Conservation (phyloP, 2,888 invertebrate species). For the Cistogaster globosa region DNA sequence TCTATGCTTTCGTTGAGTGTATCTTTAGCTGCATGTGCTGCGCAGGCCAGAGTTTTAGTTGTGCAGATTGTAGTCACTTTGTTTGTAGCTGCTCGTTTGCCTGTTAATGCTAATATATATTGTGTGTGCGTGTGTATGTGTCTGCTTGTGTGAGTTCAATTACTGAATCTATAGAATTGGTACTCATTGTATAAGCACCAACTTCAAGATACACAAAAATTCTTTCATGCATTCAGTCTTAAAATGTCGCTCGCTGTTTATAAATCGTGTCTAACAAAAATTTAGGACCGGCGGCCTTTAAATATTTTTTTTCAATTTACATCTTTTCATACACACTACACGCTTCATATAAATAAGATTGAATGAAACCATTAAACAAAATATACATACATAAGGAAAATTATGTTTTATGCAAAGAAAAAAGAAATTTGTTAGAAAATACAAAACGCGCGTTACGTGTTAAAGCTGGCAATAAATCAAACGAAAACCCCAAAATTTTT, state of each 20-base stretch:
- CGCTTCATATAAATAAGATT: conserved; percentile 57
- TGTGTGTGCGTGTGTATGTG: conserved; percentile 8
- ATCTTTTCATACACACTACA: conserved; percentile 67
- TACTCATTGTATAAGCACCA: conserved; percentile 66
- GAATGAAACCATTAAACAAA: conserved; percentile 49
- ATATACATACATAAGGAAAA: conserved; percentile 40
- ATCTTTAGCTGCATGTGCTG: conserved; percentile 32
- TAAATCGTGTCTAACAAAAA: conserved; percentile 65
- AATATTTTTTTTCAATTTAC: conserved; percentile 66
- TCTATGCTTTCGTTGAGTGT: conserved; percentile 49
- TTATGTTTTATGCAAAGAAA: conserved; percentile 24
- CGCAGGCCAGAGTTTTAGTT: conserved; percentile 60
- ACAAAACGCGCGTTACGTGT: conserved; percentile 34
- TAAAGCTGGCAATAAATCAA: conserved; percentile 41
- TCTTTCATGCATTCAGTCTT: conserved; percentile 76
- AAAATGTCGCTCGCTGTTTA: conserved; percentile 78
- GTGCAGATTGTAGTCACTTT: conserved; percentile 70
- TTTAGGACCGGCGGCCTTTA: conserved; percentile 71
- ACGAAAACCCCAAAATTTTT: conserved; percentile 32
- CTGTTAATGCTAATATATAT: conserved; percentile 10
- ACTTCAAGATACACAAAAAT: conserved; percentile 75
- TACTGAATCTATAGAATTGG: conserved; percentile 61
- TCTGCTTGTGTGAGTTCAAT: background rate
- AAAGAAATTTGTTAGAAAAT: conserved; percentile 26
- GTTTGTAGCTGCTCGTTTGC: conserved; percentile 17